phyloP scores from a whole-genome alignment of 2,888 invertebrate species.

The Latheticus oryzae region DNA sequence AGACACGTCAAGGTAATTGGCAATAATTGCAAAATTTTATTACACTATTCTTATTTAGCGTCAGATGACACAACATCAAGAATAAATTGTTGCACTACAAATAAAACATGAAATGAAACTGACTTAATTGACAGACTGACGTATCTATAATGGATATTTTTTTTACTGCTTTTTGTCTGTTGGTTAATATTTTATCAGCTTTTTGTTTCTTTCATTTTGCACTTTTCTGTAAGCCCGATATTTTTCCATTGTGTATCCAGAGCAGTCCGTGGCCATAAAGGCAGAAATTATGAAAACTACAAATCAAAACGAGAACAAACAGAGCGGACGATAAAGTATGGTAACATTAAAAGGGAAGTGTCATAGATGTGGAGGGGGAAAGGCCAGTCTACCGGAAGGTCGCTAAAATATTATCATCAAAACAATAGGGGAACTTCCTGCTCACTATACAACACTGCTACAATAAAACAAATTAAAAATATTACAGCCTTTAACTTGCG shows the following conservation, averaged over 20 bases:
- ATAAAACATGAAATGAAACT: too few relatives aligned
- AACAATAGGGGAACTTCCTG: slow-evolving; percentile 63
- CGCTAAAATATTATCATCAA: slow-evolving; percentile 63
- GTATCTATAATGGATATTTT: too few relatives aligned
- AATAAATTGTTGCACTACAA: too few relatives aligned
- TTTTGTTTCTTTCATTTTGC: slow-evolving; percentile 51
- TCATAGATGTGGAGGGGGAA: slow-evolving; percentile 57
- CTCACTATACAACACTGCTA: slow-evolving; percentile 59
- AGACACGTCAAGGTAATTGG: too few relatives aligned
- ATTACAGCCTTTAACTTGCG: slow-evolving; percentile 54
- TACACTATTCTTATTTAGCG: too few relatives aligned
- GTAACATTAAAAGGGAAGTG: slow-evolving; percentile 60
- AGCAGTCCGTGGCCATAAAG: slow-evolving; percentile 36
- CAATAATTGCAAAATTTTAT: too few relatives aligned
- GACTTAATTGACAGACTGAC: too few relatives aligned
- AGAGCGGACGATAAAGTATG: slow-evolving; percentile 57
- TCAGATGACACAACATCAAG: too few relatives aligned
- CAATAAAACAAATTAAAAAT: slow-evolving; percentile 64
- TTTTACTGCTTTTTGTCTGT: too few relatives aligned
- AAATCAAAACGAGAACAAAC: slow-evolving; percentile 58
- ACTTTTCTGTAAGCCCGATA: slow-evolving; percentile 49
- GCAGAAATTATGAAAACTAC: slow-evolving; percentile 58
- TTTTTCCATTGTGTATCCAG: slow-evolving; percentile 44
- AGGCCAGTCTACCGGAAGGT: slow-evolving; percentile 60
- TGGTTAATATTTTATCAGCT: too few relatives aligned